phyloP scores from a whole-genome alignment of 2,888 invertebrate species.

The Caenorhabditis sp. region DNA sequence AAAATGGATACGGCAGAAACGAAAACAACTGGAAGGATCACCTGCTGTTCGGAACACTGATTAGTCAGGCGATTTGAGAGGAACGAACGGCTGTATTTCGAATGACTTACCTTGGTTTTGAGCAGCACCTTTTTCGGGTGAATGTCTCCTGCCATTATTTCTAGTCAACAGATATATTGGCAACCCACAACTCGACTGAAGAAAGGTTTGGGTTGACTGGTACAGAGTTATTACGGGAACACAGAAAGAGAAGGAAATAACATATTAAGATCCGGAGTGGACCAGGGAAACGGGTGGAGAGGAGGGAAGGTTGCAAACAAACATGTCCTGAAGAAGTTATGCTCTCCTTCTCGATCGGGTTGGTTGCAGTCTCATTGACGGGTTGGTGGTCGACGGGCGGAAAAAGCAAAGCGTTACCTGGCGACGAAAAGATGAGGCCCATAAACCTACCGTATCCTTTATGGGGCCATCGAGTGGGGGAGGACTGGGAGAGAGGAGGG shows the following conservation, averaged over 20 bases:
- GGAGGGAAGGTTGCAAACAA: constrained; percentile 22
- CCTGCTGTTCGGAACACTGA: background rate
- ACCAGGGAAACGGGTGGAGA: background rate
- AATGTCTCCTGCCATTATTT: constrained; percentile 58
- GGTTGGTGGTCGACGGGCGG: background rate
- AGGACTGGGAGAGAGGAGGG: background rate
- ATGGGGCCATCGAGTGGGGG: too few species aligned
- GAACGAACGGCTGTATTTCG: background rate
- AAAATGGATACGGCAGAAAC: too few species aligned
- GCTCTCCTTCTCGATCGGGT: background rate
- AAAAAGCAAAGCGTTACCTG: constrained; percentile 27
- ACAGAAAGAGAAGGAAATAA: constrained; percentile 44
- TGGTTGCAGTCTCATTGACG: constrained; percentile 6
- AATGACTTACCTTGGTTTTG: constrained; percentile 55
- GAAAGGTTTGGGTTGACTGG: background rate
- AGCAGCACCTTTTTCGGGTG: constrained; percentile 63
- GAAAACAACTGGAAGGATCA: background rate
- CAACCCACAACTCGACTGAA: constrained; percentile 11
- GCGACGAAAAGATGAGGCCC: constrained; percentile 13
- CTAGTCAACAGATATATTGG: constrained; percentile 3
- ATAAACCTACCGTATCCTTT: constrained; percentile 49
- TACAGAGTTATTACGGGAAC: background rate
- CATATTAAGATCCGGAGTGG: constrained; percentile 38
- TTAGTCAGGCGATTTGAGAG: background rate
- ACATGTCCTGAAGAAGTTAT: constrained; percentile 17